A percentile compares a stretch with the other conserved stretches of the same genome.
Evolutionary conservation across 2,888 invertebrate species (phyloP).

Genomic region (Drosophila birchii): DNA sequence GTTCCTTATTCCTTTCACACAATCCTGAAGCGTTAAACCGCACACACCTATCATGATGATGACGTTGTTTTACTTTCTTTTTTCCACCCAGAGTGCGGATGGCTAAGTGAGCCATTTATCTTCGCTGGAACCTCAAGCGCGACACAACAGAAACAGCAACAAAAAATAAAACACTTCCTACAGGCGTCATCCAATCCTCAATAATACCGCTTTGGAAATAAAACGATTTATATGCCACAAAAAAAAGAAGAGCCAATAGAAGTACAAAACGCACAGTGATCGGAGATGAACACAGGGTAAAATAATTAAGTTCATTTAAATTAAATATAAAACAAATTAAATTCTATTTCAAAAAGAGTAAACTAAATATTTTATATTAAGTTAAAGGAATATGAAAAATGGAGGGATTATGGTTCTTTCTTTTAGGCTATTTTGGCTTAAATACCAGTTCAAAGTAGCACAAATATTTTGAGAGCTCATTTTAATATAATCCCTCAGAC

Average conservation of each 20-base stretch:
- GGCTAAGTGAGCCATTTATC: conserved; percentile 85
- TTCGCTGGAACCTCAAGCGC: conserved; percentile 81
- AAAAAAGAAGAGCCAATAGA: conserved; percentile 56
- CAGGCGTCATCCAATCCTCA: conserved; percentile 76
- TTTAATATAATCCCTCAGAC: neutral
- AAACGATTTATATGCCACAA: conserved; percentile 81
- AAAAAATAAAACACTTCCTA: conserved; percentile 59
- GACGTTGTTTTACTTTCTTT: conserved; percentile 45
- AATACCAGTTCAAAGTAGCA: too few species aligned
- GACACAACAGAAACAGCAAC: conserved; percentile 69
- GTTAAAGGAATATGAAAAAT: too few species aligned
- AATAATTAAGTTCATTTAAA: neutral
- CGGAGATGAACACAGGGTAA: neutral
- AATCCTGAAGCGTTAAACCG: conserved; percentile 73
- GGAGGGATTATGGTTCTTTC: too few species aligned
- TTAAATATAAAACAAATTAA: neutral
- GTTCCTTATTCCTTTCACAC: conserved; percentile 52
- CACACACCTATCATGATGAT: conserved; percentile 74
- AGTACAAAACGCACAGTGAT: conserved; percentile 18
- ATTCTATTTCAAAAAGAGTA: neutral
- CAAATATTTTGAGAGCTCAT: neutral
- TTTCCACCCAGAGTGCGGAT: conserved; percentile 47
- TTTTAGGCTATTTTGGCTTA: too few species aligned
- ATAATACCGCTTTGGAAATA: conserved; percentile 72
- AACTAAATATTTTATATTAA: neutral